phyloP scores from a whole-genome alignment of 2,797 vertebrate genomes.

The Astyanax mexicanus region DNA sequence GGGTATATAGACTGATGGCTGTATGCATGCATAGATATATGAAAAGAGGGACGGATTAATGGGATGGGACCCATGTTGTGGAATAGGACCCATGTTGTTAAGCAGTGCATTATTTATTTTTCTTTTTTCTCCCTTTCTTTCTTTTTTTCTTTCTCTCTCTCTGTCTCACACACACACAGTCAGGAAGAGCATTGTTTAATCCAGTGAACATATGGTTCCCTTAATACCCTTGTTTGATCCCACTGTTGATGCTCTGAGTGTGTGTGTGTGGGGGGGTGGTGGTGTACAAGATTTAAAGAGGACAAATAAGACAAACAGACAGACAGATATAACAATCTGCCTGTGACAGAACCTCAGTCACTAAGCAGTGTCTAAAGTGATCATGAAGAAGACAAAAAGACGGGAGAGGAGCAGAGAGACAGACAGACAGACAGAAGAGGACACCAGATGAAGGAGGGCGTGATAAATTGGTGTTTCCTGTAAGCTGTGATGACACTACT shows the following conservation, averaged over 20 bases:
- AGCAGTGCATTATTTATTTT: too few relatives aligned
- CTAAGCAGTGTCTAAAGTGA: too few relatives aligned
- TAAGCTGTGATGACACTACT: background rate
- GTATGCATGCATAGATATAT: too few relatives aligned
- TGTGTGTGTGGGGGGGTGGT: background rate
- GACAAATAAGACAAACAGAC: too few relatives aligned
- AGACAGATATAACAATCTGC: background rate
- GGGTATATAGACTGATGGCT: too few relatives aligned
- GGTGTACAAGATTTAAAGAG: background rate
- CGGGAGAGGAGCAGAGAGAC: conserved; percentile 3
- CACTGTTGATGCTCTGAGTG: background rate
- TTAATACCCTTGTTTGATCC: background rate
- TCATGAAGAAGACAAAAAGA: too few relatives aligned
- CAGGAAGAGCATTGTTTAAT: background rate
- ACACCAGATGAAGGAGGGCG: conserved; percentile 42
- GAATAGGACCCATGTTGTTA: too few relatives aligned
- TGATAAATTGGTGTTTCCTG: conserved; percentile 36
- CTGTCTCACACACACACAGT: background rate
- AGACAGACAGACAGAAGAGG: too few relatives aligned
- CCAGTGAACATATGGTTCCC: background rate
- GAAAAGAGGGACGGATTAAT: too few relatives aligned
- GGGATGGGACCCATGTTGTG: too few relatives aligned
- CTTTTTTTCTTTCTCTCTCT: background rate
- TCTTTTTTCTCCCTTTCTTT: background rate
- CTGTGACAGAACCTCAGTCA: too few relatives aligned